Percentiles rank a stretch among this genome's conserved stretches.
Evolutionary conservation across 2,888 invertebrate species (phyloP).

Genomic region (Hyalella azteca): DNA sequence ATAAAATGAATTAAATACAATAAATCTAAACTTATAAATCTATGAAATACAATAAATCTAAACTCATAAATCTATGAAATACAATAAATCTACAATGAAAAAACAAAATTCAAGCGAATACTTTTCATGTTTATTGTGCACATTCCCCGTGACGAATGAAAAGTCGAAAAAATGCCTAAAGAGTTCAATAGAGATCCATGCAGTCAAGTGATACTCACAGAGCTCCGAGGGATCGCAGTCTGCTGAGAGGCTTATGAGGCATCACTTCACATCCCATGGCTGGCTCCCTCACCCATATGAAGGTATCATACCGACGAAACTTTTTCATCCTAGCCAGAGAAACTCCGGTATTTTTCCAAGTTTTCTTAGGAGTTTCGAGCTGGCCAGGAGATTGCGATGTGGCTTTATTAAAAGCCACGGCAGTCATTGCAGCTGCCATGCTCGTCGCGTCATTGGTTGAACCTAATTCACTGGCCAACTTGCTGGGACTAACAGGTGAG

Average conservation of each 20-base stretch:
- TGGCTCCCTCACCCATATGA: conserved; percentile 55
- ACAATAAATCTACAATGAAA: no score
- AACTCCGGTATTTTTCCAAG: neutral
- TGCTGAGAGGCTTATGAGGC: conserved; percentile 53
- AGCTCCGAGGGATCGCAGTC: conserved; percentile 54
- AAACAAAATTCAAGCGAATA: no score
- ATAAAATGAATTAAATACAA: no score
- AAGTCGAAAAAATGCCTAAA: no score
- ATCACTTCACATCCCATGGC: conserved; percentile 41
- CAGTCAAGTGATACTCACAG: conserved; percentile 52
- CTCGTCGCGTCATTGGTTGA: neutral
- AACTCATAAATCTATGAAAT: no score
- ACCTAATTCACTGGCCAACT: neutral
- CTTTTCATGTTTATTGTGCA: no score
- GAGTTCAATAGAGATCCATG: no score
- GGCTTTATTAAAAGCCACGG: neutral
- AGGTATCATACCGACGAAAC: conserved; percentile 57
- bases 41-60: no score
- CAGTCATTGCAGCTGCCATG: neutral
- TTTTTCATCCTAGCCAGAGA: conserved; percentile 46
- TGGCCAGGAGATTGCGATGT: neutral
- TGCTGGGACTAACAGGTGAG: neutral
- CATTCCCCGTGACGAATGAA: no score
- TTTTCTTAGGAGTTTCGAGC: neutral
- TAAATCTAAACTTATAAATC: no score